Evolutionary conservation across 2,888 invertebrate species (phyloP), one percentile per base, ranked within the genome.

Genomic region (Euspilapteryx auroguttella): DNA sequence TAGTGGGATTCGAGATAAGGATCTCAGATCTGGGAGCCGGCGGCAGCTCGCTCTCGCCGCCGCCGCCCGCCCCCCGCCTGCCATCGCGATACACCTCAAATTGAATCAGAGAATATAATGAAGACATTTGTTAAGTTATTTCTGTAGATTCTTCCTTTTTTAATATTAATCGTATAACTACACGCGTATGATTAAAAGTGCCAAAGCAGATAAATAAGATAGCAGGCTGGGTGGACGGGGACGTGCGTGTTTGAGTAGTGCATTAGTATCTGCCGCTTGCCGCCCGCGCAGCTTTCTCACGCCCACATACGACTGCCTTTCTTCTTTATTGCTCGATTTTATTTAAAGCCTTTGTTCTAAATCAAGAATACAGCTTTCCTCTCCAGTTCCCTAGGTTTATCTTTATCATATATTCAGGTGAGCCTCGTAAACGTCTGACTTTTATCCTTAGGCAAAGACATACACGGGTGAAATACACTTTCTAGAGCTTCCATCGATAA

Each of bases 241-340:
- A 17, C 17, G 17, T 17, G 17, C 5, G 50, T 71, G 64, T 71
- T 66, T 71, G 63, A 44, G 40, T 43, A 42, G 44, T 42, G 43
- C 50, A 57, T 71, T 71, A 71, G 57, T 59, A 34, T 45, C 44
- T 45, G 44, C 22, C 42, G 31, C 36, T 17, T 27, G 42, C 51
- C 56, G 55, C 55, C 55, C 50, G 50, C 56, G 45, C 46, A 38
- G 42, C 50, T 54, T 65, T 68, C 69, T 51, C 69, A 66, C 71
- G 66, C 68, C 68, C 65, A 66, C 61, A 39, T 32, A 35, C 37
- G 37, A 14, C 40, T 38, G 11, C 55, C 64, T 61, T 57, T 55
- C 55, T 50, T 55, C 55, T 57, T 54, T 53, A 55, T 50, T 53
- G 47, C 52, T 47, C 41, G 50, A 26, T 23, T 30, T 43, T 45